Conservation (phyloP, 2,888 invertebrate genomes). For the Pasiphila rectangulata region DNA sequence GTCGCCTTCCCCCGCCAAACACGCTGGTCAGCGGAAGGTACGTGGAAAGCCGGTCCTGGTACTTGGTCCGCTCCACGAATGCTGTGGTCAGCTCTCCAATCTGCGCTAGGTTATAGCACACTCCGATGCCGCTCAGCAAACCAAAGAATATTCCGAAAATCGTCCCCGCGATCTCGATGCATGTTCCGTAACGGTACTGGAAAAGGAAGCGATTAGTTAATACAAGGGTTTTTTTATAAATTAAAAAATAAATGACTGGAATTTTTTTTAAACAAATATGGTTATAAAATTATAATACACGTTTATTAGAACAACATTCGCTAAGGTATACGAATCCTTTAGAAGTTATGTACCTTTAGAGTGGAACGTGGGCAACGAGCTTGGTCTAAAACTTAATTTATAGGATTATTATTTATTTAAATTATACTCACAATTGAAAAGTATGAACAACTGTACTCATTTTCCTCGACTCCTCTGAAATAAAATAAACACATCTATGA, state of each 20-base stretch:
- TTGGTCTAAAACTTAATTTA: too few species aligned
- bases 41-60: slow-evolving; percentile 52
- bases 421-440: slow-evolving; percentile 52
- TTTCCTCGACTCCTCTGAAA: slow-evolving; percentile 29
- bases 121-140: slow-evolving; percentile 64
- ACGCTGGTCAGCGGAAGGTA: slow-evolving; percentile 54
- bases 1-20: slow-evolving; percentile 63
- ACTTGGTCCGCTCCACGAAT: slow-evolving; percentile 75
- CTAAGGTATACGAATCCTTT: too few species aligned
- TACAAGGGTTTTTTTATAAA: neutral
- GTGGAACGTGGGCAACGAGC: too few species aligned
- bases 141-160: slow-evolving; percentile 55
- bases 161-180: slow-evolving; percentile 57
- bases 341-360: too few species aligned
- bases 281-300: too few species aligned
- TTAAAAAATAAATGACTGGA: too few species aligned
- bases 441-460: slow-evolving; percentile 31
- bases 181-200: slow-evolving; percentile 67
- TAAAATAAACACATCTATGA: neutral
- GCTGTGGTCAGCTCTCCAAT: slow-evolving; percentile 83
- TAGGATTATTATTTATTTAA: neutral
- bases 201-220: slow-evolving; percentile 4
- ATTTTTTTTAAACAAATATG: too few species aligned
- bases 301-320: too few species aligned
- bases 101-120: slow-evolving; percentile 81